Base-by-base conservation (phyloP, 2,797 vertebrate species). In the Sebastiscus tertius region DNA sequence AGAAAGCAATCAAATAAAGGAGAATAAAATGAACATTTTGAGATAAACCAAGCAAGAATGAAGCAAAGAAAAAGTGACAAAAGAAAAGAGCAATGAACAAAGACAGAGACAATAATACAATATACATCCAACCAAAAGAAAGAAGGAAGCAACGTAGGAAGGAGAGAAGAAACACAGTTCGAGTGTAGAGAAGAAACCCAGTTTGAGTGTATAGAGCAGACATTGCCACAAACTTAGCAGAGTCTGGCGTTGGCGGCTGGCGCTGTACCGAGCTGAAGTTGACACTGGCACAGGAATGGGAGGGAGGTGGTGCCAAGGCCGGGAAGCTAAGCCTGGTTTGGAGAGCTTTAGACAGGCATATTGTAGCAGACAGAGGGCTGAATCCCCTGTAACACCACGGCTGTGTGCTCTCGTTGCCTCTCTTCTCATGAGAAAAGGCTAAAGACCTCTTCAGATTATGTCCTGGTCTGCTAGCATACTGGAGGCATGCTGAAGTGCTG, bases 341-440 rank as follows among this genome's bases (percentile, higher is more conserved):
- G 84, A 93, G 89, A 82, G 91, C 90, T 91, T 90, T 86, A 72
- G 81, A 79, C 68, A 5, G 87, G 72, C 90, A 83, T 90, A 84
- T 89, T 93, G 88, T 80, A 42, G 88, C 82, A 87, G 82, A 85
- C 79, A 80, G 81, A 81, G 80, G 72, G 77, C 90, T 55, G 88
- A 89, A 88, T 92, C 87, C 88, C 33, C 72, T 71, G 65, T 85
- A 81, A 91, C 74, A 56, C 82, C 75, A 9, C 14, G 76, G 67
- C 79, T 55, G 69, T 77, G 68, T 54, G 77, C 86, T 81, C 87
- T 88, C 77, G n/a, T n/a, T 26, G 71, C 75, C 71, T 80, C 83
- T 87, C 72, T 74, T 46, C 88, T 89, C 84, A n/a, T 42, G 75
- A 80, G 79, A 78, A 77, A 84, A 69, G 75, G 59, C 81, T 86